phyloP scores from a whole-genome alignment of 1,140 invertebrate genomes.

The Cylas formicarius region DNA sequence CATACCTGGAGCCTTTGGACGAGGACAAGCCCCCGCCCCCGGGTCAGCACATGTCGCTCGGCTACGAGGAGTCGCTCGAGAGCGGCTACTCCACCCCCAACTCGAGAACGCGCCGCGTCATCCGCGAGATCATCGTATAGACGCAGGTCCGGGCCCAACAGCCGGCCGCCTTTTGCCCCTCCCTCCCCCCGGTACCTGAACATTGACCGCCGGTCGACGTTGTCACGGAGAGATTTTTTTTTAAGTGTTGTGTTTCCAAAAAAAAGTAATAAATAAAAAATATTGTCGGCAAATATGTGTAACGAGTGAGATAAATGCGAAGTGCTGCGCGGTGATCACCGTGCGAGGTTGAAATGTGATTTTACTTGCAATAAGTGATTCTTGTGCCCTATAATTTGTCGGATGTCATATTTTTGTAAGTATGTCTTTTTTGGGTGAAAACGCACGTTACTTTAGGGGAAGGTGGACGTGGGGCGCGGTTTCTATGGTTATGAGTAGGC shows the following conservation, averaged over 20 bases:
- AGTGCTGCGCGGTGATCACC: constrained; percentile 22
- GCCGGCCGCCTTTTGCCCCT: neutral
- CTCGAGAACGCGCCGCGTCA: constrained; percentile 79
- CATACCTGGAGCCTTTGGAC: constrained; percentile 73
- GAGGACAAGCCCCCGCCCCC: constrained; percentile 60
- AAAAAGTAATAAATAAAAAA: constrained; percentile 1
- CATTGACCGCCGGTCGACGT: neutral
- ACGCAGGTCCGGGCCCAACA: neutral
- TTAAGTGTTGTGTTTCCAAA: neutral
- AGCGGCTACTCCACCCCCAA: constrained; percentile 90
- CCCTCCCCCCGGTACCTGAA: neutral
- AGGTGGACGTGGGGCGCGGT: neutral
- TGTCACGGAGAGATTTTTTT: neutral
- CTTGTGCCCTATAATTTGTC: constrained; percentile 31
- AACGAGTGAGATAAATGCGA: constrained; percentile 17
- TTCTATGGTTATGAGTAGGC: constrained; percentile 10
- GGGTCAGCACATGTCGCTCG: constrained; percentile 73
- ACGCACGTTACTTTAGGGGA: neutral
- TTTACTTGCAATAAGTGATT: constrained; percentile 36
- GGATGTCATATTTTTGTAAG: constrained; percentile 9
- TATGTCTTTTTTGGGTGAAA: constrained; percentile 13
- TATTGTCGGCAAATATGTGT: constrained; percentile 16
- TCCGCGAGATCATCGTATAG: constrained; percentile 92
- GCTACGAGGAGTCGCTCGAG: constrained; percentile 86
- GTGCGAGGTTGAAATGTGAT: constrained; percentile 37